Conservation (phyloP, 2,888 invertebrate species). For the Stenotaenia linearis region DNA sequence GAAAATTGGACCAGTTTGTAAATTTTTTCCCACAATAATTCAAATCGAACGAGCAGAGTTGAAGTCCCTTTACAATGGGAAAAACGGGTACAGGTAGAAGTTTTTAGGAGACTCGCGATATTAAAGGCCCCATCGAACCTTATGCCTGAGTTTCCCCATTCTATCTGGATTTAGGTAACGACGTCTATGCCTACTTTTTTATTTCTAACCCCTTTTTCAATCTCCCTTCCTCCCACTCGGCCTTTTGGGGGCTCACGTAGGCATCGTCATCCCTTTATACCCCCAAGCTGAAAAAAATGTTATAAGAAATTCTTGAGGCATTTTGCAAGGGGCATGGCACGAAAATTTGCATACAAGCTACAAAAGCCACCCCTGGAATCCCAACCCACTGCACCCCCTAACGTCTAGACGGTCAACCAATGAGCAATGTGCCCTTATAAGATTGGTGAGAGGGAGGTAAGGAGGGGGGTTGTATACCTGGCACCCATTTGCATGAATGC, state of each 20-base stretch:
- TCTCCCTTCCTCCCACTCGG: conserved; percentile 24
- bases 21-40: conserved; percentile 17
- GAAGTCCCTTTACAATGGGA: conserved; percentile 1
- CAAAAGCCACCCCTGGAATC: conserved; percentile 24
- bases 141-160: conserved; percentile 19
- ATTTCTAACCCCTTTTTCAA: conserved; percentile 2
- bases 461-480: conserved; percentile 18
- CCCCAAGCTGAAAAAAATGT: not conserved
- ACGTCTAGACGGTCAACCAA: conserved; percentile 21
- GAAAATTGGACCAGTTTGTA: not conserved
- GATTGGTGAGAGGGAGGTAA: conserved; percentile 24
- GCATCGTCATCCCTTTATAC: conserved; percentile 3
- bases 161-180: conserved; percentile 19
- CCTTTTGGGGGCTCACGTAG: not conserved
- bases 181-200: conserved; percentile 1
- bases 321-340: conserved; percentile 10
- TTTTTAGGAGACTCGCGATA: not conserved
- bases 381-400: conserved; percentile 23
- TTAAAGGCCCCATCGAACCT: conserved; percentile 1
- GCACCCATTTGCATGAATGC: conserved; percentile 24
- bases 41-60: not conserved
- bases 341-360: conserved; percentile 12
- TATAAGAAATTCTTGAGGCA: conserved; percentile 23
- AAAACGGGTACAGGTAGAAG: not conserved
- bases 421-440: conserved; percentile 24